Base-by-base conservation (phyloP, 2,113 vertebrate species). In the Entomyzon cyanotis region DNA sequence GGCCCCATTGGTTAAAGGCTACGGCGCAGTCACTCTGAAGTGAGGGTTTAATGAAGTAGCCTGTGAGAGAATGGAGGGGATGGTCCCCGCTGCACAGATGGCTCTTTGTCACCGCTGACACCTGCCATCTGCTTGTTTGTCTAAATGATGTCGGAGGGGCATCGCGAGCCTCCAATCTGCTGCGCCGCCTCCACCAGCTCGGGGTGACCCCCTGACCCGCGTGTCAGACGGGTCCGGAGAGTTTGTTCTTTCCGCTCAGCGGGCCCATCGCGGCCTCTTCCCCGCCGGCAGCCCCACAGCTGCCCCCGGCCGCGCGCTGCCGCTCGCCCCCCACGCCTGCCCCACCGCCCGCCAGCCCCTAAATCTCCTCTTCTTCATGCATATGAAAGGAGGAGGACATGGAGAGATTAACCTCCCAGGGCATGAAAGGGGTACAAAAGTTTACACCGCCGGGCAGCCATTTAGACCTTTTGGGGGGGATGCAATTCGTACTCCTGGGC, bases 81-180 rank as follows among this genome's bases (percentile, higher is more conserved):
- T 97, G 97, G 98, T 98, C 95, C 97, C 98, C 96, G 95, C 98
- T 97, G 98, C 98, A 99, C 99, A 99, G 99, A 99, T 99, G 99
- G 99, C 98, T 98, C 98, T 99, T 99, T 99, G 99, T 99, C 98
- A 98, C 98, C 95, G 96, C 98, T 99, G 99, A 99, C 99, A 99
- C 99, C 99, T 99, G 99, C 99, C 99, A 99, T 99, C 99, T 99
- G 99, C 98, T 99, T 98, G 97, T 98, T 98, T 98, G 98, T 98
- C 98, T 98, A 97, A 98, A 98, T 94, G 98, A 98, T 96, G 98
- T 98, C 95, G 97, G 97, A 97, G 96, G 98, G 98, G 98, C 97
- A 98, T 95, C 92, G 93, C 95, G 95, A 97, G 98, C 97, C 97
- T 98, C 98, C 98, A 98, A 98, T 98, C 98, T 98, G 98, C 98